These are phyloP conservation scores for Nemapogon koenigi DNA, from an alignment of 2,888 invertebrate species.

Conservation along the genomic window DNA sequence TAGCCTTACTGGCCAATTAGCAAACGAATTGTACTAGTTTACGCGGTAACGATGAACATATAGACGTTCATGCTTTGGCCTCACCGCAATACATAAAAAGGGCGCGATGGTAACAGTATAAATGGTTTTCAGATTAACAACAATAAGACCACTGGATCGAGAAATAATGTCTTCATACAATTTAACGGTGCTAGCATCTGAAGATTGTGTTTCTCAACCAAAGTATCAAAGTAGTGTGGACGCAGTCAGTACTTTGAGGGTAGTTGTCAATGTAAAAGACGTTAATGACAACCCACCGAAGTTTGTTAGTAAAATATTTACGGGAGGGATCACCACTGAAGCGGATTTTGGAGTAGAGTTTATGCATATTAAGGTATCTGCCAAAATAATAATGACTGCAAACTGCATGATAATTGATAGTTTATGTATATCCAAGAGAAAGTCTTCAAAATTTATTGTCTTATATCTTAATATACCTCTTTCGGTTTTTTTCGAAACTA, in stretches of 20 bases:
- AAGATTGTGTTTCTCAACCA: constrained; percentile 76
- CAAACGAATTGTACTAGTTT: no score
- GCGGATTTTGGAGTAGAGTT: constrained; percentile 90
- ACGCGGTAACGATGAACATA: no score
- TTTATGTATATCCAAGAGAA: background rate
- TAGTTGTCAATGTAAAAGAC: constrained; percentile 77
- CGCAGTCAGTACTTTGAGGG: constrained; percentile 74
- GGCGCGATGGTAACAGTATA: no score
- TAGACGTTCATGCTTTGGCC: no score
- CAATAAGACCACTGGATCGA: constrained; percentile 72
- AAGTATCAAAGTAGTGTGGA: constrained; percentile 61
- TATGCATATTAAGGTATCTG: constrained; percentile 79
- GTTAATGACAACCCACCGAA: constrained; percentile 91
- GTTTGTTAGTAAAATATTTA: constrained; percentile 83
- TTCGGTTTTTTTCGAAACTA: no score
- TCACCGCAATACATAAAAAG: no score
- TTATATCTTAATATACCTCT: no score
- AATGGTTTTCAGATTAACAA: constrained; percentile 16
- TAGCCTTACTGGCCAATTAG: no score
- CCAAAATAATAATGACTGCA: no score
- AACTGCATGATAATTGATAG: background rate
- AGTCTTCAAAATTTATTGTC: background rate
- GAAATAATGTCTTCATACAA: constrained; percentile 73
- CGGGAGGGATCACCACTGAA: constrained; percentile 93
- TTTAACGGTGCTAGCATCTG: constrained; percentile 80